Conservation (phyloP, 2,113 vertebrate genomes). For the Phrynosoma platyrhinos region DNA sequence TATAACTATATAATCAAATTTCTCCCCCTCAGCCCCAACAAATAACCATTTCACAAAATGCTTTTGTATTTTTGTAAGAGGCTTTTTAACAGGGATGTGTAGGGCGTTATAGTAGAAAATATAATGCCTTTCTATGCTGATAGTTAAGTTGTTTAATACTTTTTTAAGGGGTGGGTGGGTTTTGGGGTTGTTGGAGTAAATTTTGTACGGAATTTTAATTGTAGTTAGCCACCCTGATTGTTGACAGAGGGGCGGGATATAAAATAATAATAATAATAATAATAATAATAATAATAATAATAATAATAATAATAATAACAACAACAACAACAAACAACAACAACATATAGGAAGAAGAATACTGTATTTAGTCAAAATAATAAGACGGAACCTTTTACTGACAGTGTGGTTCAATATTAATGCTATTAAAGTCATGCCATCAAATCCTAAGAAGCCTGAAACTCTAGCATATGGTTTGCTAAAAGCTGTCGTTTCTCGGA, state of each 20-base stretch:
- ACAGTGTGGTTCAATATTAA: conserved; percentile 6
- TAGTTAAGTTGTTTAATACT: no score
- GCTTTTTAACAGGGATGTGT: not conserved
- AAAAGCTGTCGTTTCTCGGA: conserved; percentile 18
- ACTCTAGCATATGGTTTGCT: not conserved
- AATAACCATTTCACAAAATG: not conserved
- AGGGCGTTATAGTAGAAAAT: not conserved
- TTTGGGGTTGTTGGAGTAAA: no score
- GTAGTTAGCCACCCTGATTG: no score
- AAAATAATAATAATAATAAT: no score
- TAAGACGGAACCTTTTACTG: not conserved
- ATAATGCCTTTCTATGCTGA: conserved; percentile 3
- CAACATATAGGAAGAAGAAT: not conserved
- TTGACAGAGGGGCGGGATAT: no score
- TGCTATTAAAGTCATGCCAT: not conserved
- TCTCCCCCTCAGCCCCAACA: no score
- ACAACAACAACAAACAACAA: no score
- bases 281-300: not conserved
- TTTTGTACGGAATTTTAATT: no score
- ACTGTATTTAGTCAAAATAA: not conserved
- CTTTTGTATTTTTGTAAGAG: not conserved
- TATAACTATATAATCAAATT: not conserved
- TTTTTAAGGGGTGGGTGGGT: no score
- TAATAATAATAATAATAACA: not conserved
- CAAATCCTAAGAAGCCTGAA: not conserved